phyloP scores from a whole-genome alignment of 1,140 invertebrate species.

The Leguminivora glycinivorella region DNA sequence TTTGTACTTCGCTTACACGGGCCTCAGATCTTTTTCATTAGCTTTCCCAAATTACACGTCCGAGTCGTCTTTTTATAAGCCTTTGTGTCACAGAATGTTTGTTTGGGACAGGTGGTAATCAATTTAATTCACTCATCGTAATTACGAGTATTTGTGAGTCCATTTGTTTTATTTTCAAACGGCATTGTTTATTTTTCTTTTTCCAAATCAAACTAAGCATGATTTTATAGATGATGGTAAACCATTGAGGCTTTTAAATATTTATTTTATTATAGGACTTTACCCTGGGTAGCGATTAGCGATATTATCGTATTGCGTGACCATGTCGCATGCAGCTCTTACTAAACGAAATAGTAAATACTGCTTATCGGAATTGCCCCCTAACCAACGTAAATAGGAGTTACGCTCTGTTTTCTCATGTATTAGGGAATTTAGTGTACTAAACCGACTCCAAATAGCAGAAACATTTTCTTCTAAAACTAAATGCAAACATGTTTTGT shows the following conservation, averaged over 20 bases:
- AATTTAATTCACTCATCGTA: background rate
- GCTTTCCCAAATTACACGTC: slow-evolving; percentile 13
- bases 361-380: slow-evolving; percentile 6
- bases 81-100: background rate
- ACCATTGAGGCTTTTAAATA: background rate
- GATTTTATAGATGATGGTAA: background rate
- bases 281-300: slow-evolving; percentile 3
- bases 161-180: background rate
- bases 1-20: slow-evolving; percentile 7
- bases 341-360: slow-evolving; percentile 12
- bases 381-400: slow-evolving; percentile 8
- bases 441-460: background rate
- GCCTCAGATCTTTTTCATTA: slow-evolving; percentile 22
- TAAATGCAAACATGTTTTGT: too few relatives aligned
- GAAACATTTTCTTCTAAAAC: too few relatives aligned
- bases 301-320: slow-evolving; percentile 15
- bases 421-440: background rate
- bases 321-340: background rate
- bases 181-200: background rate
- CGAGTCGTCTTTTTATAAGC: background rate
- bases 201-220: too few relatives aligned
- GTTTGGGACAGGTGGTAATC: background rate
- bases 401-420: slow-evolving; percentile 3
- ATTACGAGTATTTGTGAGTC: background rate
- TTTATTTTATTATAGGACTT: background rate